Evolutionary conservation across 1,140 invertebrate species (phyloP), one percentile per base, ranked within the genome.

Genomic region (Eueides isabella): DNA sequence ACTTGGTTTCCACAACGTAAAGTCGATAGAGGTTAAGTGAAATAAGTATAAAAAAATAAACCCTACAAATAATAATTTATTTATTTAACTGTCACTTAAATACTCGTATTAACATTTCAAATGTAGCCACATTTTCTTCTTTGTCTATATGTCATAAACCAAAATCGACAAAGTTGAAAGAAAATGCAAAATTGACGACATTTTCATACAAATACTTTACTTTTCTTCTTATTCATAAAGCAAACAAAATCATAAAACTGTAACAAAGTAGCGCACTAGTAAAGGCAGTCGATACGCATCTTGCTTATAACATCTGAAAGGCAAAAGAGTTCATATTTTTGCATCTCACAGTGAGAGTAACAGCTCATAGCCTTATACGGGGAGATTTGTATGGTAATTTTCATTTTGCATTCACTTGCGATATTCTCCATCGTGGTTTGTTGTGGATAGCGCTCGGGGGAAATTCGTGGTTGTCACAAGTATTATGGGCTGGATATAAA

Each of bases 341-440:
- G 88, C 87, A 89, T 89, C 80, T 88, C 85, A 83, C 79, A 76
- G 70, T 77, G 84, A 88, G 84, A 86, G 83, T 87, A 87, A 88
- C 82, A 75, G 81, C 78, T 78, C 79, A 77, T 83, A 85, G n/a
- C 89, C 86, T 88, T 89, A 89, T 85, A 88, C 87, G 85, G 86
- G 81, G 72, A 84, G 88, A 90, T 92, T 91, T 90, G 88, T 92
- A 92, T 91, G 89, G 90, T 92, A 92, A 92, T 92, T 91, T 92
- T 91, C 85, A 91, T 91, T 89, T 91, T 92, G 88, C 88, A 90
- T 92, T 89, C 87, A 83, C 85, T 84, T 80, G 81, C 74, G 88
- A 88, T 90, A 90, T 91, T 89, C 86, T 91, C 91, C 87, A 86
- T 85, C 72, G 79, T 73, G 83, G 82, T 80, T 86, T 85, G 87